A percentile compares a stretch with the other conserved stretches of the same genome.
phyloP scores from a whole-genome alignment of 2,888 invertebrate species.

The Glaucopsyche alexis region DNA sequence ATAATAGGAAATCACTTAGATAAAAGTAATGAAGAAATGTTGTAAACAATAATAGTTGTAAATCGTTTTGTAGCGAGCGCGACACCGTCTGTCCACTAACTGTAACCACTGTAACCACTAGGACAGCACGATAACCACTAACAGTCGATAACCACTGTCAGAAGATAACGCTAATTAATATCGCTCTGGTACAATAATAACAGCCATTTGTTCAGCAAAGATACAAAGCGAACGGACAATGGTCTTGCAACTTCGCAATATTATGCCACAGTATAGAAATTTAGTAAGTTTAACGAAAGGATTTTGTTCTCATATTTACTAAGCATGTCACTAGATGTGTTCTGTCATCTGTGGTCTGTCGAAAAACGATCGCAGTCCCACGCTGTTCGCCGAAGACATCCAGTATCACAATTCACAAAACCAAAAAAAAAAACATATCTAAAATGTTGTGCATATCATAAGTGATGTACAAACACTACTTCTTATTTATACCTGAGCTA shows the following conservation, averaged over 20 bases:
- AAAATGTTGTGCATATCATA: no score
- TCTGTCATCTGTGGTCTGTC: no score
- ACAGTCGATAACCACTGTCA: constrained; percentile 5
- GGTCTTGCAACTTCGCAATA: constrained; percentile 40
- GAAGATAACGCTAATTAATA: constrained; percentile 50
- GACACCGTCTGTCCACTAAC: not conserved
- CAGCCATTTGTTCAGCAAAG: constrained; percentile 49
- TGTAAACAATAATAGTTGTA: not conserved
- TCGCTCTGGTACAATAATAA: constrained; percentile 44
- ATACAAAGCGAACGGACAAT: constrained; percentile 55
- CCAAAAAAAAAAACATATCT: no score
- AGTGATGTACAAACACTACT: no score
- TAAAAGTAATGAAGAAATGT: constrained; percentile 9
- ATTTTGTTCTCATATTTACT: no score
- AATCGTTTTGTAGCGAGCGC: constrained; percentile 12
- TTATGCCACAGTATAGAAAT: constrained; percentile 18
- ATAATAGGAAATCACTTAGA: not conserved
- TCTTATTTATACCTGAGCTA: no score
- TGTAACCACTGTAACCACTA: not conserved
- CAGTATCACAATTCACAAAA: no score
- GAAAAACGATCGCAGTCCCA: no score
- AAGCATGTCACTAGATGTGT: no score
- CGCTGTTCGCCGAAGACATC: no score
- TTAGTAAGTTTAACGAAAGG: not conserved
- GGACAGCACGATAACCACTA: constrained; percentile 5